A percentile compares a stretch with the other conserved stretches of the same genome.
Conservation (phyloP, 2,113 vertebrate genomes). For the Montifringilla adamsi region DNA sequence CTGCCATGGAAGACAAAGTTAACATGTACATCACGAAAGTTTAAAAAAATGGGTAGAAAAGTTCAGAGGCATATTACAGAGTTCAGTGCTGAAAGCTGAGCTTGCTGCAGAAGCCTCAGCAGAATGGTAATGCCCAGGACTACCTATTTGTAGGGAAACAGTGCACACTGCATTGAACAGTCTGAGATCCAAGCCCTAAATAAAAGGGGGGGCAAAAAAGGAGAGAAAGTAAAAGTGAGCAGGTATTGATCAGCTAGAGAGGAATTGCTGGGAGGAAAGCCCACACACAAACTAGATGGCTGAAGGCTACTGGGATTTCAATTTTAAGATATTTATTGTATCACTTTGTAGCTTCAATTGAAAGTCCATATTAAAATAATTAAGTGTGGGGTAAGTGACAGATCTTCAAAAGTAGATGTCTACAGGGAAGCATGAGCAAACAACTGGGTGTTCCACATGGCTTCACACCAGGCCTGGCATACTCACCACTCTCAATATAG, state of each 20-base stretch:
- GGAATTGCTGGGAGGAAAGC: neutral
- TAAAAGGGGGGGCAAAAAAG: neutral
- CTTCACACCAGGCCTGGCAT: neutral
- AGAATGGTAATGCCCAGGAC: neutral
- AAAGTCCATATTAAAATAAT: neutral
- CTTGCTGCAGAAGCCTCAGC: neutral
- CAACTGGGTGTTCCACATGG: neutral
- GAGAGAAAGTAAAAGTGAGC: neutral
- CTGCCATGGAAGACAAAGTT: neutral
- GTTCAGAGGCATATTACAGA: neutral
- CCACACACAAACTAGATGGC: neutral
- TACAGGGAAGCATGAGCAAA: neutral
- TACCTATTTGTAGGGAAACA: neutral
- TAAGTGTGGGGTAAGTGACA: neutral
- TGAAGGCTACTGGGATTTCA: neutral
- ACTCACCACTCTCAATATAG: neutral
- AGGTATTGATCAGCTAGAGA: neutral
- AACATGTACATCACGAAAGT: neutral
- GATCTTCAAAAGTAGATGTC: neutral
- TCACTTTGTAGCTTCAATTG: neutral
- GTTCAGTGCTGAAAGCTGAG: neutral
- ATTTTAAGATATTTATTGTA: neutral
- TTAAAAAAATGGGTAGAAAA: neutral
- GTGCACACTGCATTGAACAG: neutral
- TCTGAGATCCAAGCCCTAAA: neutral